Percentiles rank a stretch among this genome's conserved stretches.
Conservation (phyloP, 2,797 vertebrate species). For the Bothrops alternatus region DNA sequence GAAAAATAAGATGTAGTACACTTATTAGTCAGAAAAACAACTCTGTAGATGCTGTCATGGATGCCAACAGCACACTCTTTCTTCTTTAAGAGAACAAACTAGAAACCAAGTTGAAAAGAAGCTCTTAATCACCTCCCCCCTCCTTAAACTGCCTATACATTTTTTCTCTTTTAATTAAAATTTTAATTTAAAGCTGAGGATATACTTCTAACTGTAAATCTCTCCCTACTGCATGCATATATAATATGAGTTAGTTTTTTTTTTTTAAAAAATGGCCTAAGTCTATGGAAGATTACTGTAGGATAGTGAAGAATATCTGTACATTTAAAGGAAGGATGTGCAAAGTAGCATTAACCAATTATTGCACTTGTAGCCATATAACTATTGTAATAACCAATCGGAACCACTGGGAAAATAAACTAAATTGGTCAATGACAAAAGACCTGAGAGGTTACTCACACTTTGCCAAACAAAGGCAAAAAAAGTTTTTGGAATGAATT, state of each 20-base stretch:
- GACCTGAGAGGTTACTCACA: background rate
- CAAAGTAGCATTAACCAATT: background rate
- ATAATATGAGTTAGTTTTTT: background rate
- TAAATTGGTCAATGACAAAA: background rate
- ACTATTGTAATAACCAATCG: background rate
- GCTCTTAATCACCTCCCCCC: conserved; percentile 39
- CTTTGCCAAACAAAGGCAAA: background rate
- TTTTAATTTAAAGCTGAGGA: background rate
- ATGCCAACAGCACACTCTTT: conserved; percentile 10
- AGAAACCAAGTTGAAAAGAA: background rate
- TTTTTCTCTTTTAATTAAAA: conserved; percentile 21
- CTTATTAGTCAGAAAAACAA: conserved; percentile 4
- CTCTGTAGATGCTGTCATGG: conserved; percentile 20
- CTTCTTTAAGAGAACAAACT: background rate
- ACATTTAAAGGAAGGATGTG: background rate
- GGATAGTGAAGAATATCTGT: background rate
- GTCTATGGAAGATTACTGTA: background rate
- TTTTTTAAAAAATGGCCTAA: background rate
- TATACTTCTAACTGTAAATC: conserved; percentile 26
- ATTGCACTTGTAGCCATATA: background rate
- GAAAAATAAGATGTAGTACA: conserved; percentile 5
- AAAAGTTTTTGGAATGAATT: background rate
- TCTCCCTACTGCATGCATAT: background rate
- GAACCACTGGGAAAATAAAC: background rate
- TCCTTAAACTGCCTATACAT: conserved; percentile 9